Base-by-base conservation (phyloP, 37 sponge, comb jelly and placozoan species). In the Oopsacas minuta region DNA sequence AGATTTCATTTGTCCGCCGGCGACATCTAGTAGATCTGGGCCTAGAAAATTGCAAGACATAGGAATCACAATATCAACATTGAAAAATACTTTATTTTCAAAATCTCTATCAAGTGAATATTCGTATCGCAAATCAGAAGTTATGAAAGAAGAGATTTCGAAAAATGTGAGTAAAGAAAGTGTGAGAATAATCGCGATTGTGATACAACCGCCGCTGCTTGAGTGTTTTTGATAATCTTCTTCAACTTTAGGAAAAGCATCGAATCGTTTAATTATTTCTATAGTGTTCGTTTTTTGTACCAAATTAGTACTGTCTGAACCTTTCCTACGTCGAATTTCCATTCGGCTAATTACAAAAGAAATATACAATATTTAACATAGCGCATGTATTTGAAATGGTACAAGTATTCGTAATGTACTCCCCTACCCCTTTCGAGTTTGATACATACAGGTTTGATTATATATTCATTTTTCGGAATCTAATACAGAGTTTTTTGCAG, bases 241-340 rank as follows among this genome's bases (percentile, higher is more conserved):
- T 20, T 88, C 53, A 0, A 93, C 90, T 83, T 96, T 96, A 3
- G 96, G 90, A 46, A 96, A 96, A 0, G 94, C 94, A 82, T 96
- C 96, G 3, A 96, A 53, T 38, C 91, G 87, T 52, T 88, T 88
- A 35, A 95, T 94, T 1, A 88, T 87, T 38, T 87, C 87, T 25
- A 88, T 39, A 30, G 89, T 82, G 0, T 61, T 37, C 20, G 37
- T 82, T 30, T 88, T 52, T 0, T 88, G 36, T 12, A 36, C 37
- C 38, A 85, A 61, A 61, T 61, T 61, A n/a, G 5, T 12, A 25
- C 38, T 82, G 20, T 17, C 22, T 23, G 83, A 82, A 23, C 30
- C 20, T 61, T 61, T 61, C 22, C 39, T 7, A 82, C 83, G 83
- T 39, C 39, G 49, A 37, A 82, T 82, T 82, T 12, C 83, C 36